These are phyloP conservation scores for Strigamia transsilvanica DNA, from an alignment of 2,888 invertebrate species.

Conservation along the genomic window DNA sequence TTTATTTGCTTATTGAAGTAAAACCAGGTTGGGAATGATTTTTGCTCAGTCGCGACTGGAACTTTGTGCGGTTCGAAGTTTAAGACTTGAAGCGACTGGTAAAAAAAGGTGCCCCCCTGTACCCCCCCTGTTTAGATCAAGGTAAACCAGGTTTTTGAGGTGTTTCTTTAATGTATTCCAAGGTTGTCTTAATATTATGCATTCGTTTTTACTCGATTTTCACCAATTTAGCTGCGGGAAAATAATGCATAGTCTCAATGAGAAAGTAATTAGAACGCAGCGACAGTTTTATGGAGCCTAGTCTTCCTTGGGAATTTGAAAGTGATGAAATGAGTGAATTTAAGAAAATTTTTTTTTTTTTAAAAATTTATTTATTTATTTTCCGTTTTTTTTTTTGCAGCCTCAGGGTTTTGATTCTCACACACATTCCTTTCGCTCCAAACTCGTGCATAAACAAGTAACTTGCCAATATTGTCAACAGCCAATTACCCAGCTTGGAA, in stretches of 20 bases:
- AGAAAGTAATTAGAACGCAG: conserved; percentile 22
- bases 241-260: neutral
- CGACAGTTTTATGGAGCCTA: neutral
- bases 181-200: conserved; percentile 36
- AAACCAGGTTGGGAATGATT: conserved; percentile 25
- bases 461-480: conserved; percentile 48
- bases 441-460: conserved; percentile 11
- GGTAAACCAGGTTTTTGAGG: conserved; percentile 25
- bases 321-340: conserved; percentile 7
- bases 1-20: conserved; percentile 42
- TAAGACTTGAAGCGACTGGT: neutral
- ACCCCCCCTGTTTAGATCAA: neutral
- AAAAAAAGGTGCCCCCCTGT: neutral
- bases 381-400: conserved; percentile 19
- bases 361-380: neutral
- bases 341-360: neutral
- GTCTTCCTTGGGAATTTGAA: neutral
- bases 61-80: neutral
- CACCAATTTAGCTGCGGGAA: neutral
- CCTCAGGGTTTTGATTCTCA: conserved; percentile 40
- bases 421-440: conserved; percentile 43
- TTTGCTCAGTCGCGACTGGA: neutral
- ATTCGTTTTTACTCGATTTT: neutral
- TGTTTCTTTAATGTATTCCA: conserved; percentile 27
- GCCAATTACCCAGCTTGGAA: conserved; percentile 36